phyloP scores from a whole-genome alignment of 1,140 invertebrate species.

The Bombus affinis region DNA sequence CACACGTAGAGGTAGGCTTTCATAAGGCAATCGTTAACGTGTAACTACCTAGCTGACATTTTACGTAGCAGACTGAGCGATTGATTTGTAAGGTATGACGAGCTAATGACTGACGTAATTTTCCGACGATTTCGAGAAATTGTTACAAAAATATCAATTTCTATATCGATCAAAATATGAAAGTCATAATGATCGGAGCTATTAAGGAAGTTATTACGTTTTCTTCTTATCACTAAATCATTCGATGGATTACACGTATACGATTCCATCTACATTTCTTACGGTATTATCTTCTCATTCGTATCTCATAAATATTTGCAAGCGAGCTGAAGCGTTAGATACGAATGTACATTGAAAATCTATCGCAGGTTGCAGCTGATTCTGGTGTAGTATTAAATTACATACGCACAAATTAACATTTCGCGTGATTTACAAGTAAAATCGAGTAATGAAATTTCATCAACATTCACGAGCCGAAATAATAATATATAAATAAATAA shows the following conservation, averaged over 20 bases:
- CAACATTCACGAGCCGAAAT: background rate
- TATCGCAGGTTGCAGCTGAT: too few species aligned
- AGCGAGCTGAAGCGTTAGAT: background rate
- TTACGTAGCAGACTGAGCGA: background rate
- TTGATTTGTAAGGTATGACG: constrained; percentile 47
- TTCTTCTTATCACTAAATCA: background rate
- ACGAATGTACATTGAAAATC: background rate
- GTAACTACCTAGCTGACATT: background rate
- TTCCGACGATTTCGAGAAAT: background rate
- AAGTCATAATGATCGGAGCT: background rate
- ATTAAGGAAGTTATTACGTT: background rate
- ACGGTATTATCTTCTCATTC: background rate
- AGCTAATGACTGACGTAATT: too few species aligned
- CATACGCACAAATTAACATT: background rate
- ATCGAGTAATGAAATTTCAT: background rate
- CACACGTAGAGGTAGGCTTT: constrained; percentile 32
- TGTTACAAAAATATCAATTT: background rate
- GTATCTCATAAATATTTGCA: background rate
- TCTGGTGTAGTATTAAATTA: too few species aligned
- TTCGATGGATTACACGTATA: background rate
- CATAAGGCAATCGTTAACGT: constrained; percentile 14
- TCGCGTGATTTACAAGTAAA: background rate
- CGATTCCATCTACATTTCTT: background rate
- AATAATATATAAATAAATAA: background rate
- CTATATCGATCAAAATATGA: background rate